A percentile compares a stretch with the other conserved stretches of the same genome.
These are phyloP conservation scores for Ceratina calcarata DNA, from an alignment of 1,140 invertebrate genomes.

Conservation along the genomic window DNA sequence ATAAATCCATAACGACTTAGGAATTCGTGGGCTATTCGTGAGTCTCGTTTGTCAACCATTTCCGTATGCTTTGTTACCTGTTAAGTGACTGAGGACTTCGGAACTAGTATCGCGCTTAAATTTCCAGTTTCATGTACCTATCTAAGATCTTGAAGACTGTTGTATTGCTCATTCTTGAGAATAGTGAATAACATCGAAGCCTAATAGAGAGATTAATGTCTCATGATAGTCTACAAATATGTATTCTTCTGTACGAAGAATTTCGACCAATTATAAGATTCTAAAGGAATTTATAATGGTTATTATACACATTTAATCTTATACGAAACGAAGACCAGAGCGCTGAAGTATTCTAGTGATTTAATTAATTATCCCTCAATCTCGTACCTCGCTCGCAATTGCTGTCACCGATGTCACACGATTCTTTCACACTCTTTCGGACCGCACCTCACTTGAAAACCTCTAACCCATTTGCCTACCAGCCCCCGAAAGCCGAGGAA, in stretches of 20 bases:
- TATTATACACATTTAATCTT: no score
- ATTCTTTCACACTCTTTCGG: background rate
- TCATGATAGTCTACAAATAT: no score
- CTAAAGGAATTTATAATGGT: no score
- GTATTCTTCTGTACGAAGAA: no score
- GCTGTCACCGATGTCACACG: background rate
- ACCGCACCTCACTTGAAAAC: background rate
- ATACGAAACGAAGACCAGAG: no score
- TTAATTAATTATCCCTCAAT: background rate
- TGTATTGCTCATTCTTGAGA: background rate
- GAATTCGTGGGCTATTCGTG: constrained; percentile 27
- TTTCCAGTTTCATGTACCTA: background rate
- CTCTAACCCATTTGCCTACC: constrained; percentile 9
- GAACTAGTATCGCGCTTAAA: background rate
- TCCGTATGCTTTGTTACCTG: constrained; percentile 6
- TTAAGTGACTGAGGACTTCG: constrained; percentile 11
- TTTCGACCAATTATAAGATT: no score
- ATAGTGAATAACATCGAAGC: background rate
- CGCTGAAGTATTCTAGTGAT: background rate
- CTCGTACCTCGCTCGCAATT: background rate
- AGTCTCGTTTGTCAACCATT: constrained; percentile 20
- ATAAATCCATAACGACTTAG: constrained; percentile 25
- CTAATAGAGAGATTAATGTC: background rate
- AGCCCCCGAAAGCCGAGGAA: background rate
- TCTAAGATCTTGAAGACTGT: background rate